A percentile compares a stretch with the other conserved stretches of the same genome.
These are phyloP conservation scores for Xestia rhomboidea DNA, from an alignment of 2,888 invertebrate species.

Conservation along the genomic window DNA sequence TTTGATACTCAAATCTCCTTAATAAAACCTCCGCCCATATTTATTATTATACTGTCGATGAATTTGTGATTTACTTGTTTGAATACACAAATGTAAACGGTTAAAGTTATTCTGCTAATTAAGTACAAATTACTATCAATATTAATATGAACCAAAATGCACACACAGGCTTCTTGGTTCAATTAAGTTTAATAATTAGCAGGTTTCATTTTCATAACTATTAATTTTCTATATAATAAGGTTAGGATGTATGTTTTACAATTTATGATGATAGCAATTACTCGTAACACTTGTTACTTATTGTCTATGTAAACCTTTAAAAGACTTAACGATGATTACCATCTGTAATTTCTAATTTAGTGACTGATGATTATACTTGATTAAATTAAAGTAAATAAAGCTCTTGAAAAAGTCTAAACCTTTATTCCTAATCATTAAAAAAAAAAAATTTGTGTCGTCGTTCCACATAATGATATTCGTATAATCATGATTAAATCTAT, in stretches of 20 bases:
- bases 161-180: neutral
- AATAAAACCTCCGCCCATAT: neutral
- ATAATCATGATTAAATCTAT: neutral
- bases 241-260: neutral
- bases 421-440: neutral
- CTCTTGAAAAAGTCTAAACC: no score
- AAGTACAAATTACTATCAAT: neutral
- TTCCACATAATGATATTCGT: neutral
- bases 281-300: neutral
- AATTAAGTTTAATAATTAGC: constrained; percentile 12
- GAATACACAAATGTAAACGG: neutral
- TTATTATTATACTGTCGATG: neutral
- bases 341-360: neutral
- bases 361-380: neutral
- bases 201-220: neutral
- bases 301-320: neutral
- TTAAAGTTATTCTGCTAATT: neutral
- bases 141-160: neutral
- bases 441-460: neutral
- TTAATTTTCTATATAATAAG: constrained; percentile 5
- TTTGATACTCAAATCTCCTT: neutral
- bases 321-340: neutral
- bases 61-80: neutral
- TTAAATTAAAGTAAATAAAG: neutral
- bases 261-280: neutral